phyloP scores from a whole-genome alignment of 2,113 vertebrate genomes.

The Seriola aureovittata region DNA sequence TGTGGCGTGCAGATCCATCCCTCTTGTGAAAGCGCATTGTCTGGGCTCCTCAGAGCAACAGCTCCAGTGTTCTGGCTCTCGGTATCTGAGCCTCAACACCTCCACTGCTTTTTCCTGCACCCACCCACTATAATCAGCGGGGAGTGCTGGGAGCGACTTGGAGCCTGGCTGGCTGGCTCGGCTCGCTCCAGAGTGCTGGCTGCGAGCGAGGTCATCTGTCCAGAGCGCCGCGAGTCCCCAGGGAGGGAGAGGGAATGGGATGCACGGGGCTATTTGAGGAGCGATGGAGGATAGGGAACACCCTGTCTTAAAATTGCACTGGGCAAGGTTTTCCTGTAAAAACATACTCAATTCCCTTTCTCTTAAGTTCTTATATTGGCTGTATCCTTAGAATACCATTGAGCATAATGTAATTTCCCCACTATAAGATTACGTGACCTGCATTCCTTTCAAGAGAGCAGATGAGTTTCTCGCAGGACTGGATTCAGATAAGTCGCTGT shows the following conservation, averaged over 20 bases:
- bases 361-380: not conserved
- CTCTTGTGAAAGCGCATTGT: conserved; percentile 60
- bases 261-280: conserved; percentile 49
- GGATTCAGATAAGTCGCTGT: not conserved
- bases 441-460: not conserved
- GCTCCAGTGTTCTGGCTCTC: conserved; percentile 54
- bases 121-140: conserved; percentile 68
- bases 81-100: conserved; percentile 51
- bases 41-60: conserved; percentile 45
- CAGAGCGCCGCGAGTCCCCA: conserved; percentile 45
- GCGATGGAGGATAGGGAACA: conserved; percentile 34
- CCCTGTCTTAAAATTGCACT: conserved; percentile 12
- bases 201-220: conserved; percentile 73
- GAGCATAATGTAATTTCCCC: not conserved
- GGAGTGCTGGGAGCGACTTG: conserved; percentile 52
- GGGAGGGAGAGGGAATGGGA: conserved; percentile 38
- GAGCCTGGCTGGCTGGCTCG: conserved; percentile 71
- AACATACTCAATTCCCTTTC: conserved; percentile 15
- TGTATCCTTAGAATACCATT: not conserved
- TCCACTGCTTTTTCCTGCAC: conserved; percentile 43
- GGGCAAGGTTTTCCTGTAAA: conserved; percentile 35
- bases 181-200: conserved; percentile 61
- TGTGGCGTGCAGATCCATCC: conserved; percentile 55
- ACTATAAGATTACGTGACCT: not conserved
- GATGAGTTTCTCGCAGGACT: not conserved